These are phyloP conservation scores for Anser cygnoides DNA, from an alignment of 2,113 vertebrate genomes.

Conservation along the genomic window DNA sequence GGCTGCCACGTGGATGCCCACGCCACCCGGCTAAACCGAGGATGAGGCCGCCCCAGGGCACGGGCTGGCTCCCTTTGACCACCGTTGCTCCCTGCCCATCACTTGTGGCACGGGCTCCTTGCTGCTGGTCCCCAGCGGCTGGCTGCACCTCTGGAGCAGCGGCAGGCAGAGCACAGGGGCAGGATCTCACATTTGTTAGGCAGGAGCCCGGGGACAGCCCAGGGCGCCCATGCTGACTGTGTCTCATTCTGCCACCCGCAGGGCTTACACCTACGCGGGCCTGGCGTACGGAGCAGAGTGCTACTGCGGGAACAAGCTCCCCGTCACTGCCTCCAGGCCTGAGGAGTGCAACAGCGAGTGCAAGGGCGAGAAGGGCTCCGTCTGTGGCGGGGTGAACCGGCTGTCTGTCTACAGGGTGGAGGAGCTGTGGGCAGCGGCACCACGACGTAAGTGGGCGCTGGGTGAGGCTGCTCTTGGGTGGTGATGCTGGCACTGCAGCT, in stretches of 20 bases:
- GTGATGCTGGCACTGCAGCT: no score
- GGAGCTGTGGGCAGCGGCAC: slow-evolving; percentile 69
- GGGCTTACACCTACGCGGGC: slow-evolving; percentile 89
- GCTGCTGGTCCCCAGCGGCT: accelerated
- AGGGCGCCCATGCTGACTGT: accelerated
- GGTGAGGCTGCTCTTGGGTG: neutral
- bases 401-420: slow-evolving; percentile 91
- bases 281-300: slow-evolving; percentile 92
- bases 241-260: neutral
- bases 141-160: accelerated
- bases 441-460: slow-evolving; percentile 80
- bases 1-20: neutral
- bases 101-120: accelerated
- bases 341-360: slow-evolving; percentile 91
- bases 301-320: slow-evolving; percentile 91
- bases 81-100: no score
- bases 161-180: neutral
- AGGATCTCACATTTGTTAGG: accelerated
- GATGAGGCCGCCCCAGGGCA: no score
- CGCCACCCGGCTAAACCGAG: accelerated
- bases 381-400: slow-evolving; percentile 88
- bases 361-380: slow-evolving; percentile 83
- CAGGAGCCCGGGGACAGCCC: accelerated
- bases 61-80: no score
- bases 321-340: slow-evolving; percentile 45